Evolutionary conservation across 2,797 vertebrate species (phyloP), one percentile per base, ranked within the genome.

Genomic region (Distichodus sexfasciatus): DNA sequence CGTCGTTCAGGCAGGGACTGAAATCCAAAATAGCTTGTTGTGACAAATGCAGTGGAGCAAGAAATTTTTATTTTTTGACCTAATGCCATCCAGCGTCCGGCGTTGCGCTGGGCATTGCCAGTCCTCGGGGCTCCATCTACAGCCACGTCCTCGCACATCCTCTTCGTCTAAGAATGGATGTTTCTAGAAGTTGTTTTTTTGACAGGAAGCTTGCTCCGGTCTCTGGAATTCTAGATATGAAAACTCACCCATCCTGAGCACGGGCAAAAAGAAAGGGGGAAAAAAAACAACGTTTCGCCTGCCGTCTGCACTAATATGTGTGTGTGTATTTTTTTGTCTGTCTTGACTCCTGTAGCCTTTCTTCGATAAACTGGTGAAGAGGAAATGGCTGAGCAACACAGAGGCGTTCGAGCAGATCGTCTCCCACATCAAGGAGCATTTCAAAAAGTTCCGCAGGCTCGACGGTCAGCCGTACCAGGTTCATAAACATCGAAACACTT

Each of bases 401-500:
- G 93, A 94, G 29, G 87, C 94, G 0, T 94, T 91, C 15, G 93
- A 96, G 5, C 77, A 93, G 83, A 95, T 96, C 26, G 82, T 93
- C 44, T 74, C 82, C 0, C 77, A 88, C 1, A 79, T 96, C 74
- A 90, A 89, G 11, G 89, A 90, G 2, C 84, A 93, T 11, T 90
- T 93, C 14, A 90, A 91, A 81, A 91, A 87, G 1, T 91, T 94
- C 28, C 87, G 75, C 11, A 79, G 87, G 35, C 92, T 97, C 88
- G 91, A 91, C 76, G 87, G 86, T 0, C 92, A 93, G 15, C 94
- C 95, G 0, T 95, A 95, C 78, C 92, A 95, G 93, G 95, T 95
- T 79, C 6, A 19, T 7, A 21, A 53, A 38, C n/a, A n/a, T n/a
- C n/a, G n/a, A n/a, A n/a, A n/a, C n/a, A n/a, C n/a, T n/a, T n/a